Evolutionary conservation across 2,113 vertebrate species (phyloP), one percentile per base, ranked within the genome.

Genomic region (Nyctibius bracteatus): DNA sequence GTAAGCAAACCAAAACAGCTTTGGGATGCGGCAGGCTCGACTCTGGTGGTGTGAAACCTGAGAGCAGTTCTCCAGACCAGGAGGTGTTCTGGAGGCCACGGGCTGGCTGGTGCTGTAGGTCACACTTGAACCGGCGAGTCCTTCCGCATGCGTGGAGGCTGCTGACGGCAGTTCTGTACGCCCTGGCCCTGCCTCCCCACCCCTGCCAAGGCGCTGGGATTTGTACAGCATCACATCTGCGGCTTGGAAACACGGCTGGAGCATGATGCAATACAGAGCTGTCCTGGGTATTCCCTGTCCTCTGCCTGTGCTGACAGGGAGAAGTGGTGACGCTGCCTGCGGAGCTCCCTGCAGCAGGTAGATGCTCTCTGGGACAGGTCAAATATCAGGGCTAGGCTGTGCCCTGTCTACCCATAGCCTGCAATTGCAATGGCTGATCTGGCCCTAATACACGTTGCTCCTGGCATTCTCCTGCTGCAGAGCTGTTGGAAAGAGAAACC

Each of bases 21-120:
- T 37, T 2, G 18, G 52, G 52, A 44, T 74, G 71, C 7, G 5
- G 4, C 58, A n/a, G 63, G 30, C 71, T 78, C 2, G 1, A 8
- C 46, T 28, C 25, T 41, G 37, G 49, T 24, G 10, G 15, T 5
- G 6, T 54, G 72, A 83, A 74, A 70, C 57, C 67, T 10, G 28
- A 84, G 79, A 59, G 72, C 55, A 18, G n/a, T 25, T 78, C 75
- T 83, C 30, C 63, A 91, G 91, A 16, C 31, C 13, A 3, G 44
- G 46, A 22, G 0, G 0, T 16, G 41, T 33, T 62, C 65, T 39
- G 55, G 58, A 41, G 51, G 43, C 44, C 0, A 0, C 0, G 0
- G 54, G 57, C 18, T 24, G 25, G 31, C 55, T 0, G 0, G 20
- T 12, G 33, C 59, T 2, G 1, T 55, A 46, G 67, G 47, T 35